Base-by-base conservation (phyloP, 2,888 invertebrate genomes). In the Diplazon laetatorius region DNA sequence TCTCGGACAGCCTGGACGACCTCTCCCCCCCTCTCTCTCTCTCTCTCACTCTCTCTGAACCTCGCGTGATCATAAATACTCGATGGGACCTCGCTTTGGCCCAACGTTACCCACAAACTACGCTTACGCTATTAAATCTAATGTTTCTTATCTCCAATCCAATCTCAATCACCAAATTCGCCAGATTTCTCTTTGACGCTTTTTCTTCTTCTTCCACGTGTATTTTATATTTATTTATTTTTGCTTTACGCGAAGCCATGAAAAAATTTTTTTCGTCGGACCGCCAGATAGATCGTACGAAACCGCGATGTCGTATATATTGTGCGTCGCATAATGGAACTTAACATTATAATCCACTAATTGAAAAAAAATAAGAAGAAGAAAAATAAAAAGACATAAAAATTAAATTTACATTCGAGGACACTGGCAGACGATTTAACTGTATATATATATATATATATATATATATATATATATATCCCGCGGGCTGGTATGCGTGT, bases 91-190 rank as follows among this genome's bases (percentile, higher is more conserved):
- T 37, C 44, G 39, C 30, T 57, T 35, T 37, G 65, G 66, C 74
- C n/a, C n/a, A 39, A 50, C 12, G 52, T 59, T n/a, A n/a, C n/a
- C n/a, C n/a, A n/a, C 74, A 74, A 74, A 65, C 60, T 71, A 48
- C 71, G 71, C 71, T 78, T 78, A 71, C 66, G 78, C 75, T 78
- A 78, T 78, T 78, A 78, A 78, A 78, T 75, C 78, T 78, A 78
- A 71, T 75, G 75, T 75, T 71, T 48, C 75, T 78, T 78, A 78
- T 78, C 78, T 74, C 55, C 22, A 63, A 68, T 10, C 52, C 68
- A 74, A 78, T 78, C 78, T 78, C 78, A 78, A 75, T 78, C 66
- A 78, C 78, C 75, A 2, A 60, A 59, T 59, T 20, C 39, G 12
- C 8, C 10, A 22, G 52, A 63, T 16, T 42, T 52, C 55, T 55